Base-by-base conservation (phyloP, 2,113 vertebrate species). In the Gymnobelideus leadbeateri region DNA sequence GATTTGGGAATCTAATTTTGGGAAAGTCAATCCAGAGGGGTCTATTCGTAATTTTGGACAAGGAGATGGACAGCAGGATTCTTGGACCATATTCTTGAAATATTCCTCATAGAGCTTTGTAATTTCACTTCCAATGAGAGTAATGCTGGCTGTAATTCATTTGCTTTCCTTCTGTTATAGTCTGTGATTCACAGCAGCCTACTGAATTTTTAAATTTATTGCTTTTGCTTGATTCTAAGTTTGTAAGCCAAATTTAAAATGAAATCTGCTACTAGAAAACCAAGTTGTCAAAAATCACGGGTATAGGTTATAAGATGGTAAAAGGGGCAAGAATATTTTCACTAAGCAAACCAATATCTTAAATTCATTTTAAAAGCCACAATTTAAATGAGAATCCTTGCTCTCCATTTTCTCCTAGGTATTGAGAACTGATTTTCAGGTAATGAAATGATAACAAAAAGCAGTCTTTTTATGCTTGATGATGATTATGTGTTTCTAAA, bases 171-270 rank as follows among this genome's bases (percentile, higher is more conserved):
- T 95, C 92, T 96, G 28, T 93, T 94, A 91, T 50, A 89, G 91
- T 97, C 93, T 95, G 51, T 95, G 94, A 96, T 95, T 98, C 94
- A 89, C 92, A 97, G 95, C 94, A 96, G 95, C 91, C 28, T 91
- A 94, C 96, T 96, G 93, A 97, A 94, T 96, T 95, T 77, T 28
- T 51, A 94, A 95, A 96, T 97, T 43, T 96, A 89, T 94, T 96
- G 91, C 93, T 95, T 98, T 97, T 97, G 96, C 91, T 95, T 90
- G 93, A n/a, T 96, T 96, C 90, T 96, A 96, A 97, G 52, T 96
- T 96, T 77, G 51, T 91, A 93, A 51, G 93, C n/a, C 84, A 96
- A 96, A 96, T 94, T 95, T 95, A 96, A 97, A 55, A 91, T 84
- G 51, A 96, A 96, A 26, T 92, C 26, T 28, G 23, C 8, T 55